Conservation (phyloP, 2,888 invertebrate genomes). For the Synergus laeviventris region DNA sequence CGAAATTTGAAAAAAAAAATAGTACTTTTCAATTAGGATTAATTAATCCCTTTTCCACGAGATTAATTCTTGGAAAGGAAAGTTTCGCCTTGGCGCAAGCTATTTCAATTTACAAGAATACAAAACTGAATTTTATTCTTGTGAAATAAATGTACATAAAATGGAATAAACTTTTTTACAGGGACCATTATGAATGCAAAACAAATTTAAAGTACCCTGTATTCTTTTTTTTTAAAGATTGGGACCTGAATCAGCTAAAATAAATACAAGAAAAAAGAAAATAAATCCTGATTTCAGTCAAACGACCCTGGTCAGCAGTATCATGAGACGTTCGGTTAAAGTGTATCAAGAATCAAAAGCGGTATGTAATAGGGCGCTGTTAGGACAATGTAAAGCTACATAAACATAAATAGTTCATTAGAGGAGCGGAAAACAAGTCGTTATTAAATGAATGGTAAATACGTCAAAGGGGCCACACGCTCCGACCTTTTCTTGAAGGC, state of each 20-base stretch:
- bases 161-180: not conserved
- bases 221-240: not conserved
- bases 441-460: constrained; percentile 71
- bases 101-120: not conserved
- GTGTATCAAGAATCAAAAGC: constrained; percentile 62
- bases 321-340: constrained; percentile 35
- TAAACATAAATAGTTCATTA: constrained; percentile 63
- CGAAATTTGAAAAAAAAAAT: no score
- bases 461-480: constrained; percentile 72
- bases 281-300: constrained; percentile 35
- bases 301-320: constrained; percentile 36
- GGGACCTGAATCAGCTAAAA: not conserved
- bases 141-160: not conserved
- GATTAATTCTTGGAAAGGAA: not conserved
- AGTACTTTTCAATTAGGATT: not conserved
- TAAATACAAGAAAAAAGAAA: not conserved
- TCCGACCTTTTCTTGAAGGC: constrained; percentile 75
- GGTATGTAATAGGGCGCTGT: constrained; percentile 64
- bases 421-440: constrained; percentile 70
- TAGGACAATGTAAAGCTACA: constrained; percentile 70
- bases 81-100: not conserved
- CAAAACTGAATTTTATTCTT: not conserved
- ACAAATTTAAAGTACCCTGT: not conserved
- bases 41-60: not conserved
- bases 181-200: not conserved